A percentile compares a stretch with the other conserved stretches of the same genome.
Conservation (phyloP, 2,888 invertebrate species). For the Chymomyza fuscimana region DNA sequence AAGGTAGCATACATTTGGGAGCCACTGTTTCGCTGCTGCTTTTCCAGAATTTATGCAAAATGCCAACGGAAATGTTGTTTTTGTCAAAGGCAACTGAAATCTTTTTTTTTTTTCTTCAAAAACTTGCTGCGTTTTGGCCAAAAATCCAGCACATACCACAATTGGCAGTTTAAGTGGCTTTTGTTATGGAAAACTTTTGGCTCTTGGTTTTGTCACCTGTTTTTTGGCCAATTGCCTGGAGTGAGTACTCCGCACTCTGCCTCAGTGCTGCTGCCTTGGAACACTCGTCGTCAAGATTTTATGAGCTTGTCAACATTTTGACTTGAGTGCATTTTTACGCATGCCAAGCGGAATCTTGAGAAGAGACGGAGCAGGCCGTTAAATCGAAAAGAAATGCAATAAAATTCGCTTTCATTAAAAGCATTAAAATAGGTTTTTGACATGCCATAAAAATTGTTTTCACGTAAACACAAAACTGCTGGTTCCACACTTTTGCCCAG, state of each 20-base stretch:
- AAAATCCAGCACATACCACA: slow-evolving; percentile 45
- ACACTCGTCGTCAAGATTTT: slow-evolving; percentile 46
- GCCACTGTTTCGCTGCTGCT: slow-evolving; percentile 16
- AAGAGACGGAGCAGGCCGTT: slow-evolving; percentile 44
- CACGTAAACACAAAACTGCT: slow-evolving; percentile 69
- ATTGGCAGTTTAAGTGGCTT: slow-evolving; percentile 67
- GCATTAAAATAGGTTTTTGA: slow-evolving; percentile 76
- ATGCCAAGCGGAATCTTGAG: slow-evolving; percentile 13
- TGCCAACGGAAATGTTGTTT: slow-evolving; percentile 54
- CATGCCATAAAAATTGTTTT: slow-evolving; percentile 76
- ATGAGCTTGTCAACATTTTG: slow-evolving; percentile 73
- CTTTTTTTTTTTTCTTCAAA: not conserved
- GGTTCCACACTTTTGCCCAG: slow-evolving; percentile 47
- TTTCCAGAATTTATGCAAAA: slow-evolving; percentile 59
- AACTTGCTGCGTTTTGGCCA: slow-evolving; percentile 11
- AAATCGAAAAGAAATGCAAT: slow-evolving; percentile 76
- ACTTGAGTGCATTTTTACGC: slow-evolving; percentile 69
- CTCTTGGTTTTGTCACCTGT: slow-evolving; percentile 71
- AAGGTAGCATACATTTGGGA: slow-evolving; percentile 65
- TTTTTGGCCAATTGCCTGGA: slow-evolving; percentile 40
- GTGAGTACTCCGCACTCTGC: not conserved
- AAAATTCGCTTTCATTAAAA: slow-evolving; percentile 76
- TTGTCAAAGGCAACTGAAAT: slow-evolving; percentile 17
- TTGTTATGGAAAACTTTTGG: slow-evolving; percentile 36
- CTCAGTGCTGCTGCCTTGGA: not conserved